These are phyloP conservation scores for Acanthoscelides obtectus DNA, from an alignment of 2,888 invertebrate species.

Conservation along the genomic window DNA sequence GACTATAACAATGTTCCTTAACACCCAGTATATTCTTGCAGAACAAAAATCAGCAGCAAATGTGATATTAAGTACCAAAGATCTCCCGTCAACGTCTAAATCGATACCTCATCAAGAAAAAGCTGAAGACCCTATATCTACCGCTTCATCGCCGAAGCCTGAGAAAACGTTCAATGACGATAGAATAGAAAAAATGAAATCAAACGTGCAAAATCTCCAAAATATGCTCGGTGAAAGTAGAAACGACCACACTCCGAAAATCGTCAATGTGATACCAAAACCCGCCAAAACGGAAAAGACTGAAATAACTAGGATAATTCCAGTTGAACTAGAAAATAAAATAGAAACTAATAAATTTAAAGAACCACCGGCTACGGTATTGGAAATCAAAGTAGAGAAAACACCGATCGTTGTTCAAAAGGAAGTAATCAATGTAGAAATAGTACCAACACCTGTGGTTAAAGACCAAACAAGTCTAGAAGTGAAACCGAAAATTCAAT, in stretches of 20 bases:
- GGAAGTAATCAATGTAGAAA: background rate
- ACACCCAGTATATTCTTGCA: background rate
- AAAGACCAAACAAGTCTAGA: slow-evolving; percentile 5
- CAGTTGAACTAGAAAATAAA: slow-evolving; percentile 13
- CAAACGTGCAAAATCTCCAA: slow-evolving; percentile 13
- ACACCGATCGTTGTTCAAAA: background rate
- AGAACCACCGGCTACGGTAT: background rate
- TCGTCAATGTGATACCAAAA: slow-evolving; percentile 37
- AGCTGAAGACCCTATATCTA: background rate
- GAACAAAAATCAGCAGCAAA: slow-evolving; percentile 1
- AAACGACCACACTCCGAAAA: slow-evolving; percentile 30
- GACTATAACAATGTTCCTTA: too few species aligned
- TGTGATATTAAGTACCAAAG: slow-evolving; percentile 8
- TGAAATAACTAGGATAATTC: slow-evolving; percentile 11
- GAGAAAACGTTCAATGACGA: slow-evolving; percentile 6
- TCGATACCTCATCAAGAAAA: background rate
- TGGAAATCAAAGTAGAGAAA: background rate
- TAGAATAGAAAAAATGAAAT: slow-evolving; percentile 12
- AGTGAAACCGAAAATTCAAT: slow-evolving; percentile 17
- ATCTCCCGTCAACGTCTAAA: slow-evolving; percentile 18
- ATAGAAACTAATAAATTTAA: slow-evolving; percentile 8
- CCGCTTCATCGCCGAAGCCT: background rate
- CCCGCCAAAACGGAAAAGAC: slow-evolving; percentile 18
- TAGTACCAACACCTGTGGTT: background rate
- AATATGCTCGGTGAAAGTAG: slow-evolving; percentile 9